Percentiles rank a stretch among this genome's conserved stretches.
Evolutionary conservation across 2,797 vertebrate genomes (phyloP).

Genomic region (Lutjanus argentimaculatus): DNA sequence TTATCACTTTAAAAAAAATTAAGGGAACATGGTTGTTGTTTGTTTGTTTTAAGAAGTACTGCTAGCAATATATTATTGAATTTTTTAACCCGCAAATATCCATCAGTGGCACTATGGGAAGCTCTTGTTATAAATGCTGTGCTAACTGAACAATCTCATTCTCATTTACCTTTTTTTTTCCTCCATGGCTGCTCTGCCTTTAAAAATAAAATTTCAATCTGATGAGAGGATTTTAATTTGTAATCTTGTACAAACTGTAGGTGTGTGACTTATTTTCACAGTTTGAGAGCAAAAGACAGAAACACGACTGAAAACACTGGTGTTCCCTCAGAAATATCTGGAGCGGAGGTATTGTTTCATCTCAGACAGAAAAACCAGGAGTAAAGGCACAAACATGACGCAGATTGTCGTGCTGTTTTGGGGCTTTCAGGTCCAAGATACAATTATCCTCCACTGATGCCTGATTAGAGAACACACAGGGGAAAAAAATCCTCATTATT

Average conservation of each 20-base stretch:
- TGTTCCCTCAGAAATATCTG: not conserved
- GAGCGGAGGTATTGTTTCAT: too few relatives aligned
- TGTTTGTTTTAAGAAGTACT: too few relatives aligned
- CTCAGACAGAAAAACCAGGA: not conserved
- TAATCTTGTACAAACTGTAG: not conserved
- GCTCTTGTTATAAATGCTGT: too few relatives aligned
- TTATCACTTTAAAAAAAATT: too few relatives aligned
- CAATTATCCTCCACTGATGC: not conserved
- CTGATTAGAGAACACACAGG: not conserved
- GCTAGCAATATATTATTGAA: too few relatives aligned
- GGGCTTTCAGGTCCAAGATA: slow-evolving; percentile 32
- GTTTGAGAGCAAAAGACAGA: slow-evolving; percentile 13
- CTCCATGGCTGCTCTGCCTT: too few relatives aligned
- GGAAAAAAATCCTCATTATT: not conserved
- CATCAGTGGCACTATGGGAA: not conserved
- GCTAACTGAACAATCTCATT: too few relatives aligned
- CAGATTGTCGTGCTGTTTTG: slow-evolving; percentile 5
- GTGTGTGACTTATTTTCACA: slow-evolving; percentile 17
- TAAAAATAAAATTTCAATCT: too few relatives aligned
- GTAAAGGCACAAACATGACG: slow-evolving; percentile 37
- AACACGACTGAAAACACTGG: slow-evolving; percentile 6
- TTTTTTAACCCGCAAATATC: too few relatives aligned
- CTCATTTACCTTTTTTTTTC: too few relatives aligned
- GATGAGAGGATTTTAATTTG: not conserved
- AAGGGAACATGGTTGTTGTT: too few relatives aligned